Evolutionary conservation across 2,113 vertebrate species (phyloP).

Genomic region (Eretmochelys imbricata): DNA sequence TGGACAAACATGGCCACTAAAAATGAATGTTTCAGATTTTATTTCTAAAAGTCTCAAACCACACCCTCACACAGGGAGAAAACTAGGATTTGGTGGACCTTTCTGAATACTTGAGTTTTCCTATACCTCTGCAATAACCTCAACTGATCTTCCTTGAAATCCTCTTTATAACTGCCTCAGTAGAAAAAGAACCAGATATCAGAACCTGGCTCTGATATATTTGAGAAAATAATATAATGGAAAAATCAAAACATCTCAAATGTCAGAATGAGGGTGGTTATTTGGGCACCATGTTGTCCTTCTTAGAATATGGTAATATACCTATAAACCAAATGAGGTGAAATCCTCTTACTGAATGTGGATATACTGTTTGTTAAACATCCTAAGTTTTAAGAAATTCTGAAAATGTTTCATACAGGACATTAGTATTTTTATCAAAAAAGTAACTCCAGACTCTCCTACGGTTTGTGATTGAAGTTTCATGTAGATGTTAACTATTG

Average conservation of each 20-base stretch:
- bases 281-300: not conserved
- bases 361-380: not conserved
- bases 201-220: not conserved
- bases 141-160: not conserved
- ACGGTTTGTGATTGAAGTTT: not conserved
- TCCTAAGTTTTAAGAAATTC: not conserved
- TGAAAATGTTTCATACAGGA: not conserved
- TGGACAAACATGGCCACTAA: not conserved
- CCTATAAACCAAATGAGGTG: not conserved
- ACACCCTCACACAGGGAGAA: not conserved
- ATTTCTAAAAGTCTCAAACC: not conserved
- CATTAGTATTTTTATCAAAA: not conserved
- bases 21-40: not conserved
- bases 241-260: not conserved
- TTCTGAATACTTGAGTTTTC: not conserved
- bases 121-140: not conserved
- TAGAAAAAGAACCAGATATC: not conserved
- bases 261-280: too few species aligned
- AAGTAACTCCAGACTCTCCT: not conserved
- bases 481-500: not conserved
- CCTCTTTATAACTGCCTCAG: not conserved
- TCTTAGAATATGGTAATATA: not conserved
- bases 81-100: too few species aligned
- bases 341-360: not conserved
- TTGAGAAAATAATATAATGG: not conserved